These are phyloP conservation scores for Neodontobutis hainanensis DNA, from an alignment of 2,113 vertebrate species.

Conservation along the genomic window DNA sequence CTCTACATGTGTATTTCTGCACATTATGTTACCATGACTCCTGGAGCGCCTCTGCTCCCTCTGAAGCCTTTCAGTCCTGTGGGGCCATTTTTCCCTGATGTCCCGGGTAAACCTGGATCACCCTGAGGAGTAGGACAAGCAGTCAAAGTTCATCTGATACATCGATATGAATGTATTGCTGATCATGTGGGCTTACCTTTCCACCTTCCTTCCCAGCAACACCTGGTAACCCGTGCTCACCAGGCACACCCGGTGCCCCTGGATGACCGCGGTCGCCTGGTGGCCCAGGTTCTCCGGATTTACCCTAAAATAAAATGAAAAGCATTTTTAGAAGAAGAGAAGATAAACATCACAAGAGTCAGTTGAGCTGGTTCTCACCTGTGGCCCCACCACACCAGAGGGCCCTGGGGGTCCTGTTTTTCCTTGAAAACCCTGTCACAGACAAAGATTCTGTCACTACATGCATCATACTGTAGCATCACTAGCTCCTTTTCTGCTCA, in stretches of 20 bases:
- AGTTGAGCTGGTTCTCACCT: slow-evolving; percentile 79
- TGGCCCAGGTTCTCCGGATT: slow-evolving; percentile 92
- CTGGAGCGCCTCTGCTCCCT: slow-evolving; percentile 89
- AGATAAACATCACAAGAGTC: neutral
- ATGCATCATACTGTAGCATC: neutral
- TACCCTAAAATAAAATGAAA: slow-evolving; percentile 80
- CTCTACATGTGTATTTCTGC: no score
- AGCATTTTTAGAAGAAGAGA: neutral
- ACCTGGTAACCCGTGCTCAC: slow-evolving; percentile 95
- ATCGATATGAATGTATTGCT: neutral
- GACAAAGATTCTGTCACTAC: neutral
- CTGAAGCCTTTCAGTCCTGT: slow-evolving; percentile 90
- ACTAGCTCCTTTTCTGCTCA: no score
- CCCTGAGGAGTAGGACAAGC: slow-evolving; percentile 77
- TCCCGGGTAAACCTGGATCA: slow-evolving; percentile 88
- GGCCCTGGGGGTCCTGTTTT: slow-evolving; percentile 96
- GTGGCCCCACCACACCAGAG: slow-evolving; percentile 92
- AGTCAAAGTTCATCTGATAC: neutral
- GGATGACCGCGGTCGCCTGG: slow-evolving; percentile 94
- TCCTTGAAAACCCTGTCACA: slow-evolving; percentile 94
- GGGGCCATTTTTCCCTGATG: slow-evolving; percentile 90
- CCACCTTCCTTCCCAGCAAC: slow-evolving; percentile 93
- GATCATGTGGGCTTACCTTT: slow-evolving; percentile 81
- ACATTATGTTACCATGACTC: slow-evolving; percentile 83
- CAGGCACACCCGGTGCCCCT: slow-evolving; percentile 91